These are phyloP conservation scores for Diarsia mendica DNA, from an alignment of 2,888 invertebrate species.

Conservation along the genomic window DNA sequence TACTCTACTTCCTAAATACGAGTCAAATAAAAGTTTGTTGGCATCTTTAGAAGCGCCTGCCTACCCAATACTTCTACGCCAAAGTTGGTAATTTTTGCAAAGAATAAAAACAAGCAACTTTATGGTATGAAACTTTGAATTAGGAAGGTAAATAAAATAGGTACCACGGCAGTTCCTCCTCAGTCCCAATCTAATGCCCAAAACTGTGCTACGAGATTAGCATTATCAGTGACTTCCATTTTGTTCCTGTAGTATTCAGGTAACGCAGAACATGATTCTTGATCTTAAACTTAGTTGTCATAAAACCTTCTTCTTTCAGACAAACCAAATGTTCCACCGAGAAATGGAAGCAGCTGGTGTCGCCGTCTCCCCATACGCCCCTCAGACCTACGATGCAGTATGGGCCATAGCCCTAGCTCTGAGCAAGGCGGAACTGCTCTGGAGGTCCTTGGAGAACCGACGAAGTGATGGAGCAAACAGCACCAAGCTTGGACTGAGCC, in stretches of 20 bases:
- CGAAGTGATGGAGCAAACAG: slow-evolving; percentile 70
- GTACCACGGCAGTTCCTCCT: neutral
- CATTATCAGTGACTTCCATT: neutral
- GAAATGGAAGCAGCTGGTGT: slow-evolving; percentile 90
- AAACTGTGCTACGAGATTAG: neutral
- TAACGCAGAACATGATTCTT: neutral
- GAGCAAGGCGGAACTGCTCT: slow-evolving; percentile 91
- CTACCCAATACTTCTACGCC: no score
- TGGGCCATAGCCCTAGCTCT: slow-evolving; percentile 97
- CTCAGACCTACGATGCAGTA: slow-evolving; percentile 96
- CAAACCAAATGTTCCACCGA: slow-evolving; percentile 91
- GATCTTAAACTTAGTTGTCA: neutral
- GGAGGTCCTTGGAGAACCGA: slow-evolving; percentile 80
- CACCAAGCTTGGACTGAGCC: slow-evolving; percentile 84
- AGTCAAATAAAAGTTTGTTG: no score
- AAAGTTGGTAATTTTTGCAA: no score
- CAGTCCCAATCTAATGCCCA: neutral
- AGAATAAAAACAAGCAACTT: neutral
- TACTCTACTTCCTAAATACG: no score
- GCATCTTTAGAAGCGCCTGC: no score
- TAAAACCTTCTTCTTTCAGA: slow-evolving; percentile 82
- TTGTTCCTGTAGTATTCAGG: neutral
- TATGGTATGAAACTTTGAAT: neutral
- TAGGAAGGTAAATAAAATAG: neutral
- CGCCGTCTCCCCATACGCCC: slow-evolving; percentile 92